Percentiles rank a stretch among this genome's conserved stretches.
phyloP scores from a whole-genome alignment of 2,888 invertebrate species.

The Strigamia crassipes region DNA sequence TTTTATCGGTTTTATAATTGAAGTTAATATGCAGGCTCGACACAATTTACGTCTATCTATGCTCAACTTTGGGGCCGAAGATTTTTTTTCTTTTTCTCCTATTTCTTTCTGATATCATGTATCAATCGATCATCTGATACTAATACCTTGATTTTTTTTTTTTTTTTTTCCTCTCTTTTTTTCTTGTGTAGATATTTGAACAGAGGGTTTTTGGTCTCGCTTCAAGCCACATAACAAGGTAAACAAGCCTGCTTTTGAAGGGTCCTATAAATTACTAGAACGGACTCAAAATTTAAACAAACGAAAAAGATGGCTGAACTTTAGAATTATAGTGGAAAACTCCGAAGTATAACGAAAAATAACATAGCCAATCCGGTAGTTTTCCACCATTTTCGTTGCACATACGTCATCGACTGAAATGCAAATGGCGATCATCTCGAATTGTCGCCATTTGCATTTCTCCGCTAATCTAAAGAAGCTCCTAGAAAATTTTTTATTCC shows the following conservation, averaged over 20 bases:
- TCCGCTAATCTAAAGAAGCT: no score
- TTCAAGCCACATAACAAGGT: neutral
- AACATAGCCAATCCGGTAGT: no score
- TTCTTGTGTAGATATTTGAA: neutral
- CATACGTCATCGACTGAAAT: no score
- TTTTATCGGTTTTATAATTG: conserved; percentile 37
- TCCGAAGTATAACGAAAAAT: no score
- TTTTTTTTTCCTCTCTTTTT: neutral
- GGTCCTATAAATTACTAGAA: neutral
- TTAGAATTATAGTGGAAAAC: no score
- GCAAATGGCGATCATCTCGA: no score
- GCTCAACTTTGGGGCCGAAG: neutral
- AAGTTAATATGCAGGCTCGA: conserved; percentile 24
- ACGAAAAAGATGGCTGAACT: no score
- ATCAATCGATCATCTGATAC: conserved; percentile 4
- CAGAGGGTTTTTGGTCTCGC: neutral
- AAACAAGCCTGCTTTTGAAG: neutral
- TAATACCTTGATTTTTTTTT: neutral
- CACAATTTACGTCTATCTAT: conserved; percentile 14
- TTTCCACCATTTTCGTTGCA: no score
- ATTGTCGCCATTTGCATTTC: no score
- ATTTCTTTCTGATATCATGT: neutral
- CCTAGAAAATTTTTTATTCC: no score
- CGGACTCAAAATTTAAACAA: no score
- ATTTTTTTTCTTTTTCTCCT: neutral